Evolutionary conservation across 2,797 vertebrate genomes (phyloP), one percentile per base, ranked within the genome.

Genomic region (Muscicapa striata): DNA sequence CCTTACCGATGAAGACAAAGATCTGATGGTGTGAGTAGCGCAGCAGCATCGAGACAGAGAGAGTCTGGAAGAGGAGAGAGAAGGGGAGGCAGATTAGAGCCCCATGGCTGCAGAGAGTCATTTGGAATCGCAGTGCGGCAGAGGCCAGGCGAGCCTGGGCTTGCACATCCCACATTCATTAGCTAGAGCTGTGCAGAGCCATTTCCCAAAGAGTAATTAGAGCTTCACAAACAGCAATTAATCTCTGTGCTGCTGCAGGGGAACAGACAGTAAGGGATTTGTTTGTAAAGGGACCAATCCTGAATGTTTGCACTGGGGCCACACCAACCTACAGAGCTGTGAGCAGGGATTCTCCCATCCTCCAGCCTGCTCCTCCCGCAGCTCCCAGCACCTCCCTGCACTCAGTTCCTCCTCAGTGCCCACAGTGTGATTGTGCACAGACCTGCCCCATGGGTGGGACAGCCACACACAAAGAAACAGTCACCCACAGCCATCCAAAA

Each of bases 11-110:
- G 96, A 99, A 99, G 95, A 99, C 99, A 62, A 99, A 99, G 96
- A 99, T 99, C 98, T 99, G 99, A 94, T 99, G 99, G 94, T 99
- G 99, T 0, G 99, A 99, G 93, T 99, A 99, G 57, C 99, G 98
- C 83, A 99, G 97, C 90, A 99, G 97, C 99, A 99, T 99, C 6
- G 99, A 99, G 34, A 99, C 99, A 0, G 99, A 99, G 16, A 99
- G 98, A 23, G 99, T 99, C 99, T 99, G 98, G 26, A 97, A 84
- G 1, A 12, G 3, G 40, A 91, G 57, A 92, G 41, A 54, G 66
- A 66, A 72, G 30, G 83, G 61, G 45, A 79, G 55, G 11, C 67
- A 46, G 74, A 4, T 92, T 11, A 96, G 76, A 74, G 55, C 34
- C 59, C 74, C 59, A 34, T 0, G 9, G 52, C 32, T 3, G 22